These are phyloP conservation scores for Tholera decimalis DNA, from an alignment of 2,888 invertebrate species.

Conservation along the genomic window DNA sequence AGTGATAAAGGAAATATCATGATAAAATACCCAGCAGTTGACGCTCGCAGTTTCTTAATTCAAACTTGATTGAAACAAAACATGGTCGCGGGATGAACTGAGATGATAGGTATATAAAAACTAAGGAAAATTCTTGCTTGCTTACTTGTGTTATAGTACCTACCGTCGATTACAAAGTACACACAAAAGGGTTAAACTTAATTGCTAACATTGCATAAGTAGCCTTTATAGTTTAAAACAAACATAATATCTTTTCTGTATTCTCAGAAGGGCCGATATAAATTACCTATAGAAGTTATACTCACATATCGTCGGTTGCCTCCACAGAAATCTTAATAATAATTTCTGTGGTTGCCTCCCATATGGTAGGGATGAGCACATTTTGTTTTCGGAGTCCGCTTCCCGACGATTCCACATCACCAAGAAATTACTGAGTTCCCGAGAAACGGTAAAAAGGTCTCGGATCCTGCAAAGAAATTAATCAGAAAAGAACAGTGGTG, in stretches of 20 bases:
- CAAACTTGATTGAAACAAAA: conserved; percentile 47
- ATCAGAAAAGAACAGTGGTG: no score
- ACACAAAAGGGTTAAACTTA: conserved; percentile 18
- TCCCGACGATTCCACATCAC: no score
- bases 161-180: conserved; percentile 35
- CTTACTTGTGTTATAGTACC: conserved; percentile 19
- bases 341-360: not conserved
- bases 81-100: conserved; percentile 13
- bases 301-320: no score
- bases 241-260: not conserved
- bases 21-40: not conserved
- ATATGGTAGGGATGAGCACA: not conserved
- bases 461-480: no score
- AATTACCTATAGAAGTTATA: not conserved
- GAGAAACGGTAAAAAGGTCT: no score
- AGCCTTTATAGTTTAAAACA: conserved; percentile 23
- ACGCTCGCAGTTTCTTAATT: conserved; percentile 32
- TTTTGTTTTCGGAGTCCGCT: not conserved
- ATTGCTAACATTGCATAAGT: conserved; percentile 46
- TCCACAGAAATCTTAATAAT: no score
- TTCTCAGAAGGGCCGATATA: not conserved
- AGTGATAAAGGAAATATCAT: not conserved
- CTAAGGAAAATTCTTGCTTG: conserved; percentile 14
- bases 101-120: conserved; percentile 28
- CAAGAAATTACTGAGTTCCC: no score